phyloP scores from a whole-genome alignment of 2,113 vertebrate genomes.

The Corapipo altera region DNA sequence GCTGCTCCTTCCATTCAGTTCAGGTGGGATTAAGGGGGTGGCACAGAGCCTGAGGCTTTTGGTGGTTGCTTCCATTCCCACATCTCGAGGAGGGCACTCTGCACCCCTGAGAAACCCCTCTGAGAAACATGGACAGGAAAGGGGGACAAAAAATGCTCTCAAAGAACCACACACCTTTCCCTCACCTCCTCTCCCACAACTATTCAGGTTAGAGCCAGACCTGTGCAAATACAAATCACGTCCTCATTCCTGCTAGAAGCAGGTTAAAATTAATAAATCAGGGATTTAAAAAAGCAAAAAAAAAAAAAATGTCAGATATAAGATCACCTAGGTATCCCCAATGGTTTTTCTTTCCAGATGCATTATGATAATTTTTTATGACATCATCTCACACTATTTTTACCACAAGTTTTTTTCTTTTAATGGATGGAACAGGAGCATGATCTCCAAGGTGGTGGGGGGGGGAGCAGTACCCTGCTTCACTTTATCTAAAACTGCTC shows the following conservation, averaged over 20 bases:
- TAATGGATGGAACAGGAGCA: background rate
- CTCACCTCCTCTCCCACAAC: background rate
- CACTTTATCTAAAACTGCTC: background rate
- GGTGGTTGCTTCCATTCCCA: background rate
- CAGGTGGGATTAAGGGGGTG: background rate
- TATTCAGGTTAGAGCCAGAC: background rate
- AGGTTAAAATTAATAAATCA: constrained; percentile 33
- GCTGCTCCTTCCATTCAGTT: background rate
- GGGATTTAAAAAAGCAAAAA: background rate
- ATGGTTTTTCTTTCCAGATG: constrained; percentile 20
- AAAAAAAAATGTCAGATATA: background rate
- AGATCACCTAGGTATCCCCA: constrained; percentile 21
- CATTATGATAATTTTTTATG: constrained; percentile 56
- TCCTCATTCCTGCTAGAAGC: background rate
- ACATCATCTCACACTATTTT: constrained; percentile 47
- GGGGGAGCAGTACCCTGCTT: background rate
- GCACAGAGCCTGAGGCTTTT: background rate
- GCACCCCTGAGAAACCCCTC: background rate
- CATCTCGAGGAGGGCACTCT: background rate
- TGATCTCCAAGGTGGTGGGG: background rate
- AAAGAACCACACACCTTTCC: background rate
- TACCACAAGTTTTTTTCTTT: background rate
- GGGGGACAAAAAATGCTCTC: background rate
- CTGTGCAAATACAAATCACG: background rate
- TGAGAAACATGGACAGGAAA: background rate